phyloP scores from a whole-genome alignment of 92 coral and sea anemone genomes.

The Ricordea florida region DNA sequence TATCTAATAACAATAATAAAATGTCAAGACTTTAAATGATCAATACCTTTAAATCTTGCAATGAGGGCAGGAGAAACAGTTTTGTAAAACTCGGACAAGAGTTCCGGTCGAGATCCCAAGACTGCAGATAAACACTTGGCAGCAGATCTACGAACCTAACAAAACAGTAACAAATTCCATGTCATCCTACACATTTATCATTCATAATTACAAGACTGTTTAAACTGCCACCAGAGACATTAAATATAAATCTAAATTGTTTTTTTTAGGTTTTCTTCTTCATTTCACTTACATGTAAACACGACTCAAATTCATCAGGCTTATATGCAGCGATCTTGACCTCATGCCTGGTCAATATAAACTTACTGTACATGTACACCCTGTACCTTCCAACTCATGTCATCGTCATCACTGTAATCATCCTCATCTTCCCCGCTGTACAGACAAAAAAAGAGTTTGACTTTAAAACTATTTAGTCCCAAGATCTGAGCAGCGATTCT shows the following conservation, averaged over 20 bases:
- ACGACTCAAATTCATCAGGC: no score
- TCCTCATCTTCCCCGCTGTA: conserved; percentile 94
- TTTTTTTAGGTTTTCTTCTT: no score
- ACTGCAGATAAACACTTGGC: conserved; percentile 98
- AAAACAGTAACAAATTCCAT: neutral
- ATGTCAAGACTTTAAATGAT: neutral
- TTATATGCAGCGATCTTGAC: no score
- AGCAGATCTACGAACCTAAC: conserved; percentile 98
- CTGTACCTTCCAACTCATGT: conserved; percentile 97
- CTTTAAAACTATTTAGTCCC: no score
- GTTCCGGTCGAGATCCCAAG: conserved; percentile 93
- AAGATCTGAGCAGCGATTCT: no score
- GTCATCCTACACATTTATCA: no score
- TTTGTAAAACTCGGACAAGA: conserved; percentile 87
- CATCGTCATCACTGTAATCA: conserved; percentile 98
- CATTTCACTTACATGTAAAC: no score
- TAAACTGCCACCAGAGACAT: no score
- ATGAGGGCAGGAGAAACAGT: conserved; percentile 97
- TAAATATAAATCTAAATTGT: no score
- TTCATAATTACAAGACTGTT: no score
- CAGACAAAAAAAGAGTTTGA: neutral
- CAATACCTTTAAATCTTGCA: conserved; percentile 91
- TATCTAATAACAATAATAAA: no score
- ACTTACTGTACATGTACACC: neutral
- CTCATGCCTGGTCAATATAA: no score